Evolutionary conservation across 2,888 invertebrate species (phyloP), one percentile per base, ranked within the genome.

Genomic region (Parascotia fuliginaria): DNA sequence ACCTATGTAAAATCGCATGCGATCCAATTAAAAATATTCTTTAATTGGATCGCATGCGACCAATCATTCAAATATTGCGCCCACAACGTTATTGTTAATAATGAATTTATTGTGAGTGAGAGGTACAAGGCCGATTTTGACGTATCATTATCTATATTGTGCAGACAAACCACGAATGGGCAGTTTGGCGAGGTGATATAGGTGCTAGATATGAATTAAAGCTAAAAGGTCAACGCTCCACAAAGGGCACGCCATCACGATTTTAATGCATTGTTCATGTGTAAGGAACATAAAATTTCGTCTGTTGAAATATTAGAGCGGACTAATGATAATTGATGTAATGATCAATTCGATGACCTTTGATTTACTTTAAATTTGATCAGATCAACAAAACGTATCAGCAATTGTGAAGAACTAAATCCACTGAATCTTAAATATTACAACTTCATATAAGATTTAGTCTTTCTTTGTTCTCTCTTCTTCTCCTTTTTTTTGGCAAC

Each of bases 181-280:
- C 82, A 84, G 82, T 79, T 76, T 74, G 72, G 64, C 58, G 70
- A 70, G 75, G 72, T 78, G 81, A 84, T 84, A 81, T 73, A 72
- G 75, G 72, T 67, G 61, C 57, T 57, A 77, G 84, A 84, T 85
- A 83, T 66, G 69, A 70, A 62, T 70, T 71, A 73, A 64, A 71
- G 60, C 64, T 70, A 64, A 87, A 81, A 85, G 84, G 84, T 77
- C 79, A 77, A 55, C 58, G 55, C 58, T 61, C 66, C 46, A 60
- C 60, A 77, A 83, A 85, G 83, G 84, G 85, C 79, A 76, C 65
- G 73, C 63, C 66, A 46, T 71, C 83, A 83, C 81, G 83, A 81
- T 63, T 77, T 69, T 45, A 60, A 65, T 56, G 65, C 52, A 74
- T 75, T 72, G 73, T 76, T 73, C 65, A 64, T 70, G 70, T 62